A percentile compares a stretch with the other conserved stretches of the same genome.
Conservation (phyloP, 2,113 vertebrate genomes). For the Cnemophilus loriae region DNA sequence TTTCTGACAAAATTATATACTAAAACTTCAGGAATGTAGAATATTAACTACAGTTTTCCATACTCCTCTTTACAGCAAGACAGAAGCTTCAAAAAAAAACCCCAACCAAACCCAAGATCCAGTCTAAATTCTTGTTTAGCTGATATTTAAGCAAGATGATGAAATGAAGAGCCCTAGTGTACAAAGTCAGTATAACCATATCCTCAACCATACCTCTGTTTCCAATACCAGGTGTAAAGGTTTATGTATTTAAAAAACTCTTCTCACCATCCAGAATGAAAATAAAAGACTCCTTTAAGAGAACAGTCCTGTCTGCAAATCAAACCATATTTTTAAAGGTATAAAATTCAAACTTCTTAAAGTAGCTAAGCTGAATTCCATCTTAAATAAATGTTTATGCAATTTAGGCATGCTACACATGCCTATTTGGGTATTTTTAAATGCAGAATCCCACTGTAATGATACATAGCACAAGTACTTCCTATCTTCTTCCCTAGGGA, state of each 20-base stretch:
- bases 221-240: neutral
- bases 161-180: neutral
- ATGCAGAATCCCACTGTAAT: neutral
- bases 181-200: neutral
- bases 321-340: neutral
- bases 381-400: conserved; percentile 35
- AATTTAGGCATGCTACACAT: conserved; percentile 1
- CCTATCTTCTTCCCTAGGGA: neutral
- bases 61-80: neutral
- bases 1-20: neutral
- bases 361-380: conserved; percentile 1
- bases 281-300: neutral
- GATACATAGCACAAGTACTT: neutral
- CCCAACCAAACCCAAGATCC: neutral
- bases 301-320: neutral
- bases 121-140: neutral
- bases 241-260: neutral
- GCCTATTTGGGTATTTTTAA: neutral
- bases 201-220: neutral
- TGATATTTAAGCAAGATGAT: neutral
- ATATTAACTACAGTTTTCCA: neutral
- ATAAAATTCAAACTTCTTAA: neutral
- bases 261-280: neutral
- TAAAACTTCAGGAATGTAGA: neutral
- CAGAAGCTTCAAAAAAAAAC: neutral